Evolutionary conservation across 2,797 vertebrate genomes (phyloP), one percentile per base, ranked within the genome.

Genomic region (Pseudotriccus pelzelni): DNA sequence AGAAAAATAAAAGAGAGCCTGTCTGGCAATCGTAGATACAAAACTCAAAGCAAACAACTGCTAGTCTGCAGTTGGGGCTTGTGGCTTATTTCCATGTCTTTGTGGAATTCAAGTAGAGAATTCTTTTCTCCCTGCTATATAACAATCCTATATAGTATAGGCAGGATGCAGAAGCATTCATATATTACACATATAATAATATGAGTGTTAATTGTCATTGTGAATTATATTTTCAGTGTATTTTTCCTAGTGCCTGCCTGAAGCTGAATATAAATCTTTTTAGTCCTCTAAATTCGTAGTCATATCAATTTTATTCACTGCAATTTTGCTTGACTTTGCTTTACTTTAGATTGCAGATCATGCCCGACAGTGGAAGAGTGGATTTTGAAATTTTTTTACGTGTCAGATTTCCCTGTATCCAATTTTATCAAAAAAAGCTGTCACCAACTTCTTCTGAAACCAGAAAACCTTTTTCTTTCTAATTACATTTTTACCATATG

Each of bases 401-500:
- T 96, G 89, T 92, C 84, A 93, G 95, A 91, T 92, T 95, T 95
- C 89, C 91, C 47, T 97, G 44, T 92, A 93, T 89, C 88, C 83
- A 95, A 72, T 96, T 97, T 90, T 87, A 78, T 92, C 84, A 90
- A 94, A 95, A 39, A 93, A 93, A 97, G 56, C 93, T 97, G 90
- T 94, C 93, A 92, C 86, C 85, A 85, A 17, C 73, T 91, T 85
- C 83, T 96, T 94, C 84, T 93, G 93, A 96, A 97, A 93, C 73
- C 37, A 93, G 93, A 50, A 93, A 92, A 96, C 78, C 60, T 78
- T 89, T 89, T 94, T 94, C 82, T 93, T 97, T 94, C 92, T 96
- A 96, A 96, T 97, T 97, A 92, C 95, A 94, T 97, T 97, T 96
- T 91, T 96, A 94, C 96, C 97, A 91, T 97, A 96, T 97, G 93